Evolutionary conservation across 1,140 invertebrate species (phyloP), one percentile per base, ranked within the genome.

Genomic region (Drosophila kohkoa): DNA sequence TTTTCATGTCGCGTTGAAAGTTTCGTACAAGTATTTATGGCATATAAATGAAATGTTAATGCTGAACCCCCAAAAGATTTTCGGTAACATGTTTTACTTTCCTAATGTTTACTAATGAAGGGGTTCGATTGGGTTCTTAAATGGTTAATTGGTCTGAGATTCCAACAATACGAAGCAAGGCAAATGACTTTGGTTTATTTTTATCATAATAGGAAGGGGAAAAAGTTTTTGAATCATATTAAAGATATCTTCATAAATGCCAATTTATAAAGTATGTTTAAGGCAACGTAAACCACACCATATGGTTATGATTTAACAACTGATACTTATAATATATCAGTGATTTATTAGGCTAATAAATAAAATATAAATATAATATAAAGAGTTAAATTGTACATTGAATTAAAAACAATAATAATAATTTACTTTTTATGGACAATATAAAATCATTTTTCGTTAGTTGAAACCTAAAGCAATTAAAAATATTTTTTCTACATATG

Each of bases 1-100:
- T 88, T 87, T 88, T 88, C 83, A 88, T 88, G 83, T 88, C 83
- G 83, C 73, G 80, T 87, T 80, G 76, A 88, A 86, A 87, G 77
- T 83, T 87, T 83, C 46, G 62, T 75, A 69, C 83, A 75, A 88
- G 80, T 88, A 86, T 86, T 86, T 87, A 87, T 88, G 77, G 80
- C 79, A 88, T 88, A 88, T 82, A 88, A 87, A 87, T 87, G 83
- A 87, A 87, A 87, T 87, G 86, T 82, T 70, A 25, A 32, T 20
- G 49, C 28, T 48, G n/a, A 48, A 48, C 3, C 15, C 15, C 30
- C 41, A 10, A 49, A 60, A 41, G 20, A 38, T 55, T 62, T 48
- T 25, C 20, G 32, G n/a, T 15, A 68, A 54, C 48, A 74, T 75
- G 51, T 75, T 58, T 71, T 70, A 41, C 15, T 41, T 57, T 57